These are phyloP conservation scores for Blennius ocellaris DNA, from an alignment of 2,113 vertebrate genomes.

Conservation along the genomic window DNA sequence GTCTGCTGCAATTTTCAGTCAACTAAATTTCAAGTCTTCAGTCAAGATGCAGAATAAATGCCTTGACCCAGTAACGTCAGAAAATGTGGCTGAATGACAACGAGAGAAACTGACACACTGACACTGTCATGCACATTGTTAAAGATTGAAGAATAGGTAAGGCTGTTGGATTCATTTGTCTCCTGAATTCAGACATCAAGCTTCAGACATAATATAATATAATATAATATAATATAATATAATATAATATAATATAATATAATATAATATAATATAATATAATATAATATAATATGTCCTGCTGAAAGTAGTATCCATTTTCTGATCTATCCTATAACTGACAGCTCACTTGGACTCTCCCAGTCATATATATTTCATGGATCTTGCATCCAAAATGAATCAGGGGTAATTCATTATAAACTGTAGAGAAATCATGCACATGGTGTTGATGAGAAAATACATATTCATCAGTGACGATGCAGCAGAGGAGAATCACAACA, in stretches of 20 bases:
- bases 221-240: slow-evolving; percentile 22
- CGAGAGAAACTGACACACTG: background rate
- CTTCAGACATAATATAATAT: background rate
- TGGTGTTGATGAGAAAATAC: slow-evolving; percentile 59
- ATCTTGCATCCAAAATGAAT: slow-evolving; percentile 48
- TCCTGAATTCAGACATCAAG: background rate
- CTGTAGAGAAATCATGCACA: slow-evolving; percentile 51
- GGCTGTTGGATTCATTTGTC: background rate
- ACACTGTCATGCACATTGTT: background rate
- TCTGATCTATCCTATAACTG: slow-evolving; percentile 33
- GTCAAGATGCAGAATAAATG: background rate
- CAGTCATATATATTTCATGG: slow-evolving; percentile 37
- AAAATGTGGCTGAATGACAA: background rate
- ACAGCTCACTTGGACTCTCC: slow-evolving; percentile 33
- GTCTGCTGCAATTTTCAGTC: slow-evolving; percentile 27
- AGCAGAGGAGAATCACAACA: slow-evolving; percentile 58
- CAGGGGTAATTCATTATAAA: slow-evolving; percentile 56
- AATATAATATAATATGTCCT: slow-evolving; percentile 11
- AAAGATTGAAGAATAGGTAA: background rate
- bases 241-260: slow-evolving; percentile 18
- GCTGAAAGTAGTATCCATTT: background rate
- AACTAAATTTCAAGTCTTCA: slow-evolving; percentile 8
- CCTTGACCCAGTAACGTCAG: background rate
- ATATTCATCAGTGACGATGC: slow-evolving; percentile 61
- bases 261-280: slow-evolving; percentile 22